Base-by-base conservation (phyloP, 2,888 invertebrate genomes). In the Pollenia angustigena region DNA sequence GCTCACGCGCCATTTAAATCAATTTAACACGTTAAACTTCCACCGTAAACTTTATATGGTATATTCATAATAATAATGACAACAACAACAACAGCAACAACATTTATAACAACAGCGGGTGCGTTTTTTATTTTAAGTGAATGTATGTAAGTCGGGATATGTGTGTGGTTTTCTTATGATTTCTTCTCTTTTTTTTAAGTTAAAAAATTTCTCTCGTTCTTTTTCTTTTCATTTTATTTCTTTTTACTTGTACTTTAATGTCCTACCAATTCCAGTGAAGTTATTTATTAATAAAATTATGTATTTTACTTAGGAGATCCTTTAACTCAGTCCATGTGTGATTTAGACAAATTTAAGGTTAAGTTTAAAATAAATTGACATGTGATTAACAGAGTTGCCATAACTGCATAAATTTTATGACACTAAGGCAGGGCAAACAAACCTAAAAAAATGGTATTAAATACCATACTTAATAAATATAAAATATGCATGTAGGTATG, bases 1-100 rank as follows among this genome's bases (percentile, higher is more conserved):
- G 92, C 92, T 92, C 92, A 92, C 92, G 93, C 93, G 92, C 92
- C 93, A 93, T 92, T 92, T 92, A 92, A 92, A 92, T 92, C 92
- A 92, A 92, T 92, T 92, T 92, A 93, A 92, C 92, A 93, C 93
- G 93, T 93, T 91, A 91, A 90, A 91, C 87, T 87, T 87, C 87
- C 87, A 87, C 87, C 58, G 87, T 81, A 87, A 74, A 81, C 60
- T 81, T 81, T 81, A 85, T 85, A 84, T 81, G 82, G 52, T 76
- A 52, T 56, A 82, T 48, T 42, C 78, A 87, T 80, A 83, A 76
- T 81, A 75, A 74, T 71, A 68, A 81, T 50, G 12, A 74, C 44
- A 75, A 75, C 52, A 76, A 76, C 75, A 84, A 74, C 81, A 81
- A 83, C 81, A 78, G 52, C 62, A 74, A 58, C 44, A 81, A 81